Percentiles rank a stretch among this genome's conserved stretches.
Conservation (phyloP, 2,113 vertebrate genomes). For the Labeo catla region DNA sequence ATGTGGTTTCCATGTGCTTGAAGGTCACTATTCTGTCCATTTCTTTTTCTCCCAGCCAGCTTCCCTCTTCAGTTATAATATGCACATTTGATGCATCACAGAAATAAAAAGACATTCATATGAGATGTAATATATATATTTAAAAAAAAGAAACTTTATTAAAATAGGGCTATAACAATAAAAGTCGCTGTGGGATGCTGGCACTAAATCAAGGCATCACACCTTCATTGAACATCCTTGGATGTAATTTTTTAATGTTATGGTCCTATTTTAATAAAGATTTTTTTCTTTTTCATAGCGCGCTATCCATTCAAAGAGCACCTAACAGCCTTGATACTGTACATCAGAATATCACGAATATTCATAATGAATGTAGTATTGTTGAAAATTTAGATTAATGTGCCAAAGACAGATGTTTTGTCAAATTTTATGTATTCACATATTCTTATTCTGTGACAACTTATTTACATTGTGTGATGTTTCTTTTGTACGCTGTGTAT, state of each 20-base stretch:
- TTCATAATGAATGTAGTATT: no score
- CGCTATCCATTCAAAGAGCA: not conserved
- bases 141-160: not conserved
- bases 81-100: not conserved
- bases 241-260: not conserved
- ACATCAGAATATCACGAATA: no score
- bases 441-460: no score
- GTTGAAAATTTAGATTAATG: no score
- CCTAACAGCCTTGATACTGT: not conserved
- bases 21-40: not conserved
- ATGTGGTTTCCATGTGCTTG: not conserved
- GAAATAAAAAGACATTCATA: not conserved
- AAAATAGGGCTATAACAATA: not conserved
- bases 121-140: not conserved
- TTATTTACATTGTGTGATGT: no score
- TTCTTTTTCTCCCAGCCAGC: not conserved
- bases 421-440: no score
- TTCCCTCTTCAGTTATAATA: not conserved
- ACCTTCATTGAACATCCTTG: not conserved
- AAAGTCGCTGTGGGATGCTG: not conserved
- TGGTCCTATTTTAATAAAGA: not conserved
- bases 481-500: no score
- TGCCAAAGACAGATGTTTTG: no score
- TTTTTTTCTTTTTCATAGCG: not conserved
- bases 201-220: not conserved